These are phyloP conservation scores for Ophion slaviceki DNA, from an alignment of 2,888 invertebrate genomes.

Conservation along the genomic window DNA sequence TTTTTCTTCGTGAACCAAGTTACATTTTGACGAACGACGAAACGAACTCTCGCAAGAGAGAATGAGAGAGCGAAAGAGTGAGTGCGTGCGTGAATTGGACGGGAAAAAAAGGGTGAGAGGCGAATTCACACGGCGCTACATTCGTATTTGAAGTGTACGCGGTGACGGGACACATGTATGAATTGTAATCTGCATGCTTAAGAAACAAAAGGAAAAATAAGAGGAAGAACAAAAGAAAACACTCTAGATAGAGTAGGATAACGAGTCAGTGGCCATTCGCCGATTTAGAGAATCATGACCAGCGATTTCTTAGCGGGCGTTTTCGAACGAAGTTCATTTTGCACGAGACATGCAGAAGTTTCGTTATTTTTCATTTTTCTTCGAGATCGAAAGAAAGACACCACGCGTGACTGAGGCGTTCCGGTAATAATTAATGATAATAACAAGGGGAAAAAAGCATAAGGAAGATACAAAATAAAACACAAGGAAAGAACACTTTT, in stretches of 20 bases:
- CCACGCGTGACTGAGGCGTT: conserved; percentile 23
- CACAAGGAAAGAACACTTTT: conserved; percentile 24
- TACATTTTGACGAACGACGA: neutral
- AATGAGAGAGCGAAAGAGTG: neutral
- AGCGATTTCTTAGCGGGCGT: conserved; percentile 29
- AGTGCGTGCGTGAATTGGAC: neutral
- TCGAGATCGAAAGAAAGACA: conserved; percentile 13
- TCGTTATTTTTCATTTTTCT: conserved; percentile 10
- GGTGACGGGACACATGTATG: conserved; percentile 31
- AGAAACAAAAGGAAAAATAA: conserved; percentile 6
- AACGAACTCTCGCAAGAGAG: conserved; percentile 19
- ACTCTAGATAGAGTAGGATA: conserved; percentile 31
- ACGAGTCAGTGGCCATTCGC: conserved; percentile 34
- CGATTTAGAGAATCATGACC: conserved; percentile 56
- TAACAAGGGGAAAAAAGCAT: neutral
- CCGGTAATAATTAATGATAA: conserved; percentile 18
- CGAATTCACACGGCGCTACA: conserved; percentile 56
- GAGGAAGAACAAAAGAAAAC: conserved; percentile 7
- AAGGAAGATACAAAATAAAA: conserved; percentile 5
- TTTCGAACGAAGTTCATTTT: conserved; percentile 14
- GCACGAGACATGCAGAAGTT: conserved; percentile 1
- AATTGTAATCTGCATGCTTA: conserved; percentile 49
- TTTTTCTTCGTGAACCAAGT: conserved; percentile 22
- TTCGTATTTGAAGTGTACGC: conserved; percentile 56
- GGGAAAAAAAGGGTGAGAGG: neutral